Conservation (phyloP, 2,113 vertebrate genomes). For the Bubo blakistoni region DNA sequence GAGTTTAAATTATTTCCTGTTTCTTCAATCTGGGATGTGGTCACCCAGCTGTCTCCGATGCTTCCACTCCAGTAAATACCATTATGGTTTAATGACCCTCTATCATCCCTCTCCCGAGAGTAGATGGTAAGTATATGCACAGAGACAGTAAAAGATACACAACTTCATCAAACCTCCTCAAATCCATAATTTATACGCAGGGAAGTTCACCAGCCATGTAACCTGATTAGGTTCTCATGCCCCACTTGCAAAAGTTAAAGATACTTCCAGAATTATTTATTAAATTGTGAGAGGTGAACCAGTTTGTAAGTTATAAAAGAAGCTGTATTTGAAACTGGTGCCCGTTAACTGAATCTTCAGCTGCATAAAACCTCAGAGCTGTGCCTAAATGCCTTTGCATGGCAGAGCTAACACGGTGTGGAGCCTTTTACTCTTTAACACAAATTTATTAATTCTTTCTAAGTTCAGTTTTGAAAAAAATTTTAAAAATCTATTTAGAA, state of each 20-base stretch:
- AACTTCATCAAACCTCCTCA: neutral
- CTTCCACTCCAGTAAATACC: constrained; percentile 29
- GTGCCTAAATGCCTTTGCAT: too few species aligned
- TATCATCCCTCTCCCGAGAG: neutral
- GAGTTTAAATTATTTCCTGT: neutral
- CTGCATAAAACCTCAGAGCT: neutral
- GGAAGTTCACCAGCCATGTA: constrained; percentile 11
- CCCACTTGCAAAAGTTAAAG: neutral
- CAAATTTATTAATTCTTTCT: neutral
- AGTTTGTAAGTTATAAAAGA: neutral
- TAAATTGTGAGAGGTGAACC: neutral
- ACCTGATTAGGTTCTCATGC: neutral
- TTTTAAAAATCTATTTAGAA: neutral
- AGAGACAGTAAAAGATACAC: neutral
- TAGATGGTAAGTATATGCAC: neutral
- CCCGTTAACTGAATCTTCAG: neutral
- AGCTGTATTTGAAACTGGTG: neutral
- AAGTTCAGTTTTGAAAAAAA: neutral
- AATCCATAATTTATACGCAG: neutral
- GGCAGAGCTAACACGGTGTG: fast-evolving
- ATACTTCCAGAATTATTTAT: neutral
- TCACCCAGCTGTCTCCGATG: neutral
- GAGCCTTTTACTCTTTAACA: neutral
- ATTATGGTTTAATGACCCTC: neutral
- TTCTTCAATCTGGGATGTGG: constrained; percentile 22